phyloP scores from a whole-genome alignment of 2,797 vertebrate genomes.

The Tachyglossus aculeatus region DNA sequence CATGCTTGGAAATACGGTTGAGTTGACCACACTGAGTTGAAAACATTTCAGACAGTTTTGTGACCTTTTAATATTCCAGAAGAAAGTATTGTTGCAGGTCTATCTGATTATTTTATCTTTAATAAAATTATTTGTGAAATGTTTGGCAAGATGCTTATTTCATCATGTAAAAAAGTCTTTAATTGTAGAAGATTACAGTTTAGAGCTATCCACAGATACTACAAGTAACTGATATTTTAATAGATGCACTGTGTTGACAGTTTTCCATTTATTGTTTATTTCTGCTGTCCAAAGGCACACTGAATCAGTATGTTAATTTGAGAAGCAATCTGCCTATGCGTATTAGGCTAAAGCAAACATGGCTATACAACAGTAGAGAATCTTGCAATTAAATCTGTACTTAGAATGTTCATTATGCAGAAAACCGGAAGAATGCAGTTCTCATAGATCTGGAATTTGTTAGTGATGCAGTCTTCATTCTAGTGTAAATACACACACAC shows the following conservation, averaged over 20 bases:
- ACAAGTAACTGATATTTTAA: conserved; percentile 31
- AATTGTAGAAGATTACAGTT: no score
- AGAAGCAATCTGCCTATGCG: background rate
- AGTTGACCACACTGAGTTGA: no score
- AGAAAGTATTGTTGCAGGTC: no score
- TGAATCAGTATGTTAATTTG: conserved; percentile 4
- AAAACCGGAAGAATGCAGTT: background rate
- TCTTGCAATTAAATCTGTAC: conserved; percentile 14
- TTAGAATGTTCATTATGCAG: conserved; percentile 20
- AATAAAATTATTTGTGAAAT: no score
- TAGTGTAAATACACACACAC: no score
- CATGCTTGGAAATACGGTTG: no score
- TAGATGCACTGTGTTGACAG: conserved; percentile 1
- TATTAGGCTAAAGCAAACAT: conserved; percentile 27
- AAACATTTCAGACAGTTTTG: no score
- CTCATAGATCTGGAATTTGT: conserved; percentile 29
- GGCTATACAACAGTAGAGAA: conserved; percentile 11
- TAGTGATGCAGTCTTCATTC: conserved; percentile 38
- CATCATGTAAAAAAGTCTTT: no score
- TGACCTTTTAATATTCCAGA: no score
- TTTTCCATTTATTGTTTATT: conserved; percentile 9
- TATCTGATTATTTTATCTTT: no score
- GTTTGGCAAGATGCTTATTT: no score
- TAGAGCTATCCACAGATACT: conserved; percentile 2
- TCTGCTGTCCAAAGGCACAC: conserved; percentile 30